Evolutionary conservation across 2,888 invertebrate species (phyloP).

Genomic region (Clostera curtula): DNA sequence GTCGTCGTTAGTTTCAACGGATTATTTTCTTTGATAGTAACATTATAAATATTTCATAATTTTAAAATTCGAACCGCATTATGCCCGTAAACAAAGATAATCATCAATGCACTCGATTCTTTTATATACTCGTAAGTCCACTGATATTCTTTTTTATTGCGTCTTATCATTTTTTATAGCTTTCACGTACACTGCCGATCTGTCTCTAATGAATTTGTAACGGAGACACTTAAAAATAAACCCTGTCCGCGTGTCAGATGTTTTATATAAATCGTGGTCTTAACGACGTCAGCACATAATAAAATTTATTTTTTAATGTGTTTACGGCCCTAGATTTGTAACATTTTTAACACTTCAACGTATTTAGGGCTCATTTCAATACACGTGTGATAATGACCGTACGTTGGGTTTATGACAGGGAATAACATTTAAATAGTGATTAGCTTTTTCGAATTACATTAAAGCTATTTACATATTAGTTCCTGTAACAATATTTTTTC

Average conservation of each 20-base stretch:
- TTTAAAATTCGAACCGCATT: background rate
- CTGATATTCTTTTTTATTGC: slow-evolving; percentile 19
- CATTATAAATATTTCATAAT: no score
- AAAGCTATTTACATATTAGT: no score
- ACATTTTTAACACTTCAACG: slow-evolving; percentile 40
- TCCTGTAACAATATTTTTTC: no score
- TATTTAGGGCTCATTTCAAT: slow-evolving; percentile 33
- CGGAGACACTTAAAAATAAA: slow-evolving; percentile 43
- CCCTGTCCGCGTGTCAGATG: slow-evolving; percentile 52
- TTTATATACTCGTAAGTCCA: slow-evolving; percentile 16
- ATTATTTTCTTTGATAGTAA: no score
- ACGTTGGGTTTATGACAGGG: slow-evolving; percentile 26
- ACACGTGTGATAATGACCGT: slow-evolving; percentile 28
- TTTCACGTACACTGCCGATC: slow-evolving; percentile 14
- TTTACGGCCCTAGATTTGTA: slow-evolving; percentile 43
- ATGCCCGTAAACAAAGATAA: slow-evolving; percentile 4
- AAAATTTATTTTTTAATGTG: slow-evolving; percentile 55
- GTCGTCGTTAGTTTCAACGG: no score
- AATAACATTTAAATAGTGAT: slow-evolving; percentile 23
- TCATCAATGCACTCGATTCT: slow-evolving; percentile 7
- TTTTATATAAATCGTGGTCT: slow-evolving; percentile 53
- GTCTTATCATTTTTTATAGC: slow-evolving; percentile 31
- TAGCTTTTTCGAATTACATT: no score
- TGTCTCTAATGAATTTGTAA: slow-evolving; percentile 46
- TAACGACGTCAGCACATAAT: slow-evolving; percentile 56